phyloP scores from a whole-genome alignment of 2,797 vertebrate species.

The Synanceia verrucosa region DNA sequence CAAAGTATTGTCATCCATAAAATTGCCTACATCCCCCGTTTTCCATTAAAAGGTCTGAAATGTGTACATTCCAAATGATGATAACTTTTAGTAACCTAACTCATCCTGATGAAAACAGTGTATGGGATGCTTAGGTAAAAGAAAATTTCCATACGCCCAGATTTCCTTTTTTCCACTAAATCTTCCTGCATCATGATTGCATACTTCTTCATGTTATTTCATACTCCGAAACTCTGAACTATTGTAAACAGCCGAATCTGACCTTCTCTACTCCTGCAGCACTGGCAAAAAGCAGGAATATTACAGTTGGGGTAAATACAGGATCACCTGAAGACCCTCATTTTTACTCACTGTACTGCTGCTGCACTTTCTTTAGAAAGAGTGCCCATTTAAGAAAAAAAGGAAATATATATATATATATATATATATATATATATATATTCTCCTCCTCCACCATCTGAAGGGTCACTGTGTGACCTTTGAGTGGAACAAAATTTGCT shows the following conservation, averaged over 20 bases:
- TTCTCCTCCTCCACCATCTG: neutral
- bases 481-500: neutral
- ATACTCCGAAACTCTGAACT: neutral
- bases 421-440: no score
- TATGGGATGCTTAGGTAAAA: neutral
- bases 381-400: neutral
- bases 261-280: constrained; percentile 1
- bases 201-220: neutral
- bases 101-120: neutral
- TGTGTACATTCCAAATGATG: neutral
- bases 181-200: neutral
- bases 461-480: neutral
- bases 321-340: neutral
- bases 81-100: neutral
- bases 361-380: neutral
- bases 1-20: no score
- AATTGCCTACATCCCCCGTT: neutral
- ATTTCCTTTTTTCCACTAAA: no score
- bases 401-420: neutral
- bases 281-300: neutral
- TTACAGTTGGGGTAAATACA: neutral
- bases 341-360: constrained; percentile 1
- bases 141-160: no score
- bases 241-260: constrained; percentile 4
- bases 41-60: neutral